A percentile compares a stretch with the other conserved stretches of the same genome.
Evolutionary conservation across 2,113 vertebrate species (phyloP).

Genomic region (Orycteropus afer): DNA sequence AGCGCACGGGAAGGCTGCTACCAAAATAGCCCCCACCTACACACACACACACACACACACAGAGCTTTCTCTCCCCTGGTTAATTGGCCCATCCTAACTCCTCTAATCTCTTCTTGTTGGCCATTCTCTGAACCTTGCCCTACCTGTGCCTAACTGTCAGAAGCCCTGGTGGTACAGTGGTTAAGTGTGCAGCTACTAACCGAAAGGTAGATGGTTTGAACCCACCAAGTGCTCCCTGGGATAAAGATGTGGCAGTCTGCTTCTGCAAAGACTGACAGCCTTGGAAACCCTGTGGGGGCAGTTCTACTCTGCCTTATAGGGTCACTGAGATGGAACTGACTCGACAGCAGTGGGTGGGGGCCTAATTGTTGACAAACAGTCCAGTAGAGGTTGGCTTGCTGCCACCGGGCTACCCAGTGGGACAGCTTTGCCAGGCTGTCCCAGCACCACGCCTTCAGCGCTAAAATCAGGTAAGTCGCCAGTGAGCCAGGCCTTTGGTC

Average conservation of each 20-base stretch:
- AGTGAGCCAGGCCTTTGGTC: accelerated
- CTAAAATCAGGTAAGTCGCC: neutral
- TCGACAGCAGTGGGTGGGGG: no score
- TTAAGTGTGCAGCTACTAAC: no score
- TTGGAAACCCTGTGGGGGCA: no score
- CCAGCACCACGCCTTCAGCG: neutral
- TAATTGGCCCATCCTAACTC: neutral
- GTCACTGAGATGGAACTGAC: no score
- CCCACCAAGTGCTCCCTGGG: no score
- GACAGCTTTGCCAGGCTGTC: neutral
- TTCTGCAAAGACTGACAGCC: no score
- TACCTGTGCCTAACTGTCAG: neutral
- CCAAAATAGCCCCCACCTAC: neutral
- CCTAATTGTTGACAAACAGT: neutral
- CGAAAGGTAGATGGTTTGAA: no score
- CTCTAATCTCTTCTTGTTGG: neutral
- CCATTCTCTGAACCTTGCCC: neutral
- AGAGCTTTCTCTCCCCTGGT: neutral
- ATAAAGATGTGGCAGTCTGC: no score
- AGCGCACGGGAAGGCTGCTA: neutral
- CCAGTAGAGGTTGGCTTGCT: neutral
- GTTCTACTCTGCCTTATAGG: no score
- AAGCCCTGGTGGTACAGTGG: no score
- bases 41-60: neutral
- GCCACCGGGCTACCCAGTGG: neutral